Conservation (phyloP, 53 echinoderm and acorn worm species). For the Actinopyga echinites region DNA sequence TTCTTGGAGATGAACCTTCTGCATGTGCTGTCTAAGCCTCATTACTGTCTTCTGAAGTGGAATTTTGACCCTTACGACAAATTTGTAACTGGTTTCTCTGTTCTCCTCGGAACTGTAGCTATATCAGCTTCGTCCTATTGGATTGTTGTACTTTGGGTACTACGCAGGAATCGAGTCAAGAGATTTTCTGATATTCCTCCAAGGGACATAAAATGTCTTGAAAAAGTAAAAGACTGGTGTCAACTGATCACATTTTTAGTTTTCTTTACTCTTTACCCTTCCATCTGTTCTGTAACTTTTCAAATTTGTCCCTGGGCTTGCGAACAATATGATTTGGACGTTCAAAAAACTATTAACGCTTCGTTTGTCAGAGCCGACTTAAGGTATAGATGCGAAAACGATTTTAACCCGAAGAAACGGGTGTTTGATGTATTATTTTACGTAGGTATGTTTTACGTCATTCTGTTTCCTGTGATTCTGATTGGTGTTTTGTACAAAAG, state of each 20-base stretch:
- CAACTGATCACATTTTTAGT: slow-evolving; percentile 10
- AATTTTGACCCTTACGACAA: neutral
- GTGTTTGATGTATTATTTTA: neutral
- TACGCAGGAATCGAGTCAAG: neutral
- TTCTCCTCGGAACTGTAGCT: too few species aligned
- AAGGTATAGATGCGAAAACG: slow-evolving; percentile 1
- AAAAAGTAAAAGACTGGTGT: slow-evolving; percentile 1
- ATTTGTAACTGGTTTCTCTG: neutral
- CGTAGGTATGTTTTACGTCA: neutral
- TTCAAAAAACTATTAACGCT: neutral
- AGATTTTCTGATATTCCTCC: neutral
- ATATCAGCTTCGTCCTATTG: neutral
- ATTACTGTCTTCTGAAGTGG: neutral
- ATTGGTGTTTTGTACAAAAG: too few species aligned
- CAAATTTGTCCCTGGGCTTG: slow-evolving; percentile 2
- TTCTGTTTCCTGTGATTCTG: neutral
- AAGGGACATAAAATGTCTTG: neutral
- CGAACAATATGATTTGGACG: neutral
- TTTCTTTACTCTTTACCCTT: neutral
- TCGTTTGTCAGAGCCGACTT: neutral
- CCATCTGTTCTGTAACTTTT: slow-evolving; percentile 9
- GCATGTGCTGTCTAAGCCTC: neutral
- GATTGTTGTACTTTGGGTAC: neutral
- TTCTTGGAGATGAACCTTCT: neutral
- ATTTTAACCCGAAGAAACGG: neutral